Conservation (phyloP, 2,797 vertebrate species). For the Falco novaeseelandiae region DNA sequence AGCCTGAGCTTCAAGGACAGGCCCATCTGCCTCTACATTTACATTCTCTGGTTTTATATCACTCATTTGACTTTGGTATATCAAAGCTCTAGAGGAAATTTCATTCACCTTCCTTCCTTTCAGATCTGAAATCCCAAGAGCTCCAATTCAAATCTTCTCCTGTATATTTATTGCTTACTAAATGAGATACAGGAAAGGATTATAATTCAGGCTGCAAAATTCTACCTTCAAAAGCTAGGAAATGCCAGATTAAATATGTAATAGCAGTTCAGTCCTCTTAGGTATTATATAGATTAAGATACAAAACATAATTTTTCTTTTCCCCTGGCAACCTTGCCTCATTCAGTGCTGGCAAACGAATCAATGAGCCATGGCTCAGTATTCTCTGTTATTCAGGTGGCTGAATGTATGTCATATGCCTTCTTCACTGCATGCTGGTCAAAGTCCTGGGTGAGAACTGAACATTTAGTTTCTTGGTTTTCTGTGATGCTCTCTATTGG, state of each 20-base stretch:
- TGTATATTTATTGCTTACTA: constrained; percentile 10
- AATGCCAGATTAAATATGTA: constrained; percentile 28
- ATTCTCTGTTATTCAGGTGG: neutral
- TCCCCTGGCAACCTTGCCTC: neutral
- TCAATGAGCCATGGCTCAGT: neutral
- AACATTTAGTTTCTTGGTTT: neutral
- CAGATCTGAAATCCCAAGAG: neutral
- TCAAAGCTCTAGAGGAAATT: constrained; percentile 5
- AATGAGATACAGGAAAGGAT: constrained; percentile 11
- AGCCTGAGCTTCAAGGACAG: fast-evolving
- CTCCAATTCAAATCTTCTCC: neutral
- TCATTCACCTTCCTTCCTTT: neutral
- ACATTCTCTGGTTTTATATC: neutral
- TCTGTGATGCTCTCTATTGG: neutral
- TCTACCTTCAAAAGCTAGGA: constrained; percentile 12
- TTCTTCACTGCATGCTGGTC: neutral
- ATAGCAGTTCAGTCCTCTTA: constrained; percentile 11
- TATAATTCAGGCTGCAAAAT: neutral
- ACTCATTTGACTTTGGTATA: neutral
- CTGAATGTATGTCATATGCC: neutral
- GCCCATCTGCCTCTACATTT: neutral
- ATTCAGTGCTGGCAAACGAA: neutral
- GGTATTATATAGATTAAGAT: neutral
- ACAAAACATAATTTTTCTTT: neutral
- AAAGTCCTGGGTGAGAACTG: neutral